Evolutionary conservation across 2,797 vertebrate genomes (phyloP), one percentile per base, ranked within the genome.

Genomic region (Luscinia luscinia): DNA sequence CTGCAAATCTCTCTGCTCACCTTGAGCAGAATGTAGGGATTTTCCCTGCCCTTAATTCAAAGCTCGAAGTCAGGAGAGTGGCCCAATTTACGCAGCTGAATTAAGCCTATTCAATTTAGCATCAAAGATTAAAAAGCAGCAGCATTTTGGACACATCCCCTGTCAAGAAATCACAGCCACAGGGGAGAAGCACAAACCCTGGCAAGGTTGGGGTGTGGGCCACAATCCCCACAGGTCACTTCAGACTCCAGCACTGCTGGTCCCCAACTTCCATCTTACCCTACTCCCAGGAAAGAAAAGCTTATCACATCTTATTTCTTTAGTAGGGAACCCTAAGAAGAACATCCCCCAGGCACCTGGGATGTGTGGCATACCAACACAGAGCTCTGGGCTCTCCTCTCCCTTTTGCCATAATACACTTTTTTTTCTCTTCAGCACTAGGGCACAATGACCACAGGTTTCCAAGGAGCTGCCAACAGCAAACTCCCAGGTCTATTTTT

Each of bases 171-270:
- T 11, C 20, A 18, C 1, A 1, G 32, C 3, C 2, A 38, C 57
- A 55, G 34, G 11, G 24, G 34, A 69, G 57, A 69, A 77, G 26
- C 26, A 86, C 57, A 14, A 86, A 17, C 24, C 28, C 48, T 12
- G 34, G 9, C 1, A 2, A 38, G 6, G 8, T 1, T 49, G 38
- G 22, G 9, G 2, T 57, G 13, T 27, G 24, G 12, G 48, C 63
- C 45, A n/a, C 0, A 0, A 26, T 57, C 34, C 54, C 45, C 9
- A 16, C 3, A 30, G 19, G 21, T 6, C 11, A 7, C 30, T 84
- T 74, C 21, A 54, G 49, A 57, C 23, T 66, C 23, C 52, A 59
- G 3, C 5, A 10, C 5, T 63, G 58, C 62, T 78, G 67, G 9
- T 86, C 9, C 40, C 11, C n/a, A 27, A 1, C 23, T 57, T 86